Evolutionary conservation across 2,888 invertebrate genomes (phyloP).

Genomic region (Epsilonema sp.): DNA sequence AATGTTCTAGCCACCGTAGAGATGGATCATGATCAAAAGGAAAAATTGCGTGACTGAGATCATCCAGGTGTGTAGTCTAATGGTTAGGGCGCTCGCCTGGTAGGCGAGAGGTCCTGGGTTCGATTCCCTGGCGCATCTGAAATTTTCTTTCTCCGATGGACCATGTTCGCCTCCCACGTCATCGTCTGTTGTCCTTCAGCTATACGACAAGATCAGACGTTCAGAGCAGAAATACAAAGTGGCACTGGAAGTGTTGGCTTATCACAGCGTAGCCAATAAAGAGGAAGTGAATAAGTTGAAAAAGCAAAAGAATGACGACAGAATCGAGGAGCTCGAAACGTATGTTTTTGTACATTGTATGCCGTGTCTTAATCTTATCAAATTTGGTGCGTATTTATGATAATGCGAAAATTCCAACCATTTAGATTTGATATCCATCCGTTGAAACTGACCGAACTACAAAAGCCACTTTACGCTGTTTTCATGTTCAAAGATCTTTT

Average conservation of each 20-base stretch:
- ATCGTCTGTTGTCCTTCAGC: no score
- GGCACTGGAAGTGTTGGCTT: constrained; percentile 59
- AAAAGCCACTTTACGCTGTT: constrained; percentile 51
- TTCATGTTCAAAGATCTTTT: constrained; percentile 58
- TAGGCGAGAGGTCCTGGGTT: no score
- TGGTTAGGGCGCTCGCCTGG: no score
- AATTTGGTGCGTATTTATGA: no score
- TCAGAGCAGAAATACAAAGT: constrained; percentile 61
- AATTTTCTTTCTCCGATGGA: background rate
- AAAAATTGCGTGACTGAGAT: no score
- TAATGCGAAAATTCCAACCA: background rate
- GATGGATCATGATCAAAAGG: no score
- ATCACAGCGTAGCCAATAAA: constrained; percentile 52
- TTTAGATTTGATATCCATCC: constrained; percentile 50
- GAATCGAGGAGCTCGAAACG: constrained; percentile 19
- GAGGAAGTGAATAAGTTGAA: constrained; percentile 43
- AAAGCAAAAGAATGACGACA: constrained; percentile 15
- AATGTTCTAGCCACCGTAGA: no score
- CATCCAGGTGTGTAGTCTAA: no score
- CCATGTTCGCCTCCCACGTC: background rate
- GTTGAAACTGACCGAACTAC: constrained; percentile 45
- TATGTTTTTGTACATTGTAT: constrained; percentile 6
- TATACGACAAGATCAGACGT: constrained; percentile 57
- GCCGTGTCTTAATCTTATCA: background rate
- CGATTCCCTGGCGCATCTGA: no score